Base-by-base conservation (phyloP, 2,113 vertebrate species). In the Melanerpes aurifrons region DNA sequence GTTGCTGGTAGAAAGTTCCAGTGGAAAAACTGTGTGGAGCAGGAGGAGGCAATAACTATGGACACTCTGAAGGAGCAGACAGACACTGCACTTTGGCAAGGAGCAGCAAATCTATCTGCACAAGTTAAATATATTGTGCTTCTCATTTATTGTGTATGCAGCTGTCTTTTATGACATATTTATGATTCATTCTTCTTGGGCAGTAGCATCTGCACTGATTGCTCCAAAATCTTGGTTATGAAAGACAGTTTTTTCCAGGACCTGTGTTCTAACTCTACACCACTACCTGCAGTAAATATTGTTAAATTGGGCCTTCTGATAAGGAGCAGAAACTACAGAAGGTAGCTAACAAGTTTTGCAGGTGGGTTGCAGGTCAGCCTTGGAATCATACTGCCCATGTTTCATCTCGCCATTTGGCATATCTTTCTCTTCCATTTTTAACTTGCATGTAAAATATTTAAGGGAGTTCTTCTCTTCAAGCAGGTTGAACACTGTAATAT, bases 381-480 rank as follows among this genome's bases (percentile, higher is more conserved):
- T 69, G 45, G 19, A 29, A 89, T 35, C 40, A 2, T 57, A 8
- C 29, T 61, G 10, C 20, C 28, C 6, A 2, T 43, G 47, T 75
- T 91, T 92, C 28, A 43, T 47, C 26, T 83, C 31, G 20, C 29
- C 1, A 2, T 80, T 91, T 1, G 4, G 54, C 48, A 13, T 67
- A 61, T 19, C 28, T 64, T 73, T 70, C 26, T 82, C 62, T 76
- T 80, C 71, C 7, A 4, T 32, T 93, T 91, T 85, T 47, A 19
- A 70, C 21, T n/a, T 87, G 62, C 43, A 48, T 32, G 70, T 83
- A 79, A 95, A 97, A 93, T 93, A 92, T 95, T 90, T 81, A 95
- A 90, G 66, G n/a, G 75, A 85, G 66, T 50, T 89, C 86, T 86
- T 79, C 37, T 93, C 63, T 74, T 94, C 67, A 94, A 74, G 69